These are phyloP conservation scores for Dendrocincla tyrannina DNA, from an alignment of 2,797 vertebrate genomes.

Conservation along the genomic window DNA sequence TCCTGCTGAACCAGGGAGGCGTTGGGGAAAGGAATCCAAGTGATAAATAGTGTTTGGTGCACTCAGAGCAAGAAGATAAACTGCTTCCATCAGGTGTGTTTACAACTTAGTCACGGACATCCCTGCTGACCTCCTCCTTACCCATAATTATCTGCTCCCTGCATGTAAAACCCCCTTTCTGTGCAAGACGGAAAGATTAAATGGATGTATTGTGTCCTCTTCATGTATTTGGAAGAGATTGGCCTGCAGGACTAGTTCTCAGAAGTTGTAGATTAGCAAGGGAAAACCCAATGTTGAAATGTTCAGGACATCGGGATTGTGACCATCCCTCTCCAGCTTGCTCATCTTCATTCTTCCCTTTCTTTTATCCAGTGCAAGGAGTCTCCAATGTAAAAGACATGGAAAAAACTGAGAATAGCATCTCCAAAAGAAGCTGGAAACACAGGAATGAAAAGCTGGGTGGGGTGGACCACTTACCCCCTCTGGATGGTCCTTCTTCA, in stretches of 20 bases:
- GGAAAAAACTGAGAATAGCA: fast-evolving
- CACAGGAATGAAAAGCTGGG: background rate
- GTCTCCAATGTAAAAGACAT: background rate
- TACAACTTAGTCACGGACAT: background rate
- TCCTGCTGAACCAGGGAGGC: background rate
- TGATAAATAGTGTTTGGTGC: background rate
- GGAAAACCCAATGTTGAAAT: background rate
- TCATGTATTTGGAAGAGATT: background rate
- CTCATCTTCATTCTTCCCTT: background rate
- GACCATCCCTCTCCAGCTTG: background rate
- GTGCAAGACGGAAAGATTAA: background rate
- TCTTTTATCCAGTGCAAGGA: background rate
- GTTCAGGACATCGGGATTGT: background rate
- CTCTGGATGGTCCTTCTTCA: background rate
- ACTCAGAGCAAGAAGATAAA: background rate
- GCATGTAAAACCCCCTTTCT: background rate
- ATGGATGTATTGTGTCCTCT: background rate
- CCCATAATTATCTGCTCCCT: background rate
- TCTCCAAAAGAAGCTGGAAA: background rate
- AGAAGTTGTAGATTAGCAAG: background rate
- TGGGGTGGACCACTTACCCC: background rate
- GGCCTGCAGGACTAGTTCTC: conserved; percentile 14
- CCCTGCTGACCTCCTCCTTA: background rate
- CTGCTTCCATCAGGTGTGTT: background rate
- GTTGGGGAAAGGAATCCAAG: background rate